Evolutionary conservation across 1,140 invertebrate genomes (phyloP), one percentile per base, ranked within the genome.

Genomic region (Ericerus pela): DNA sequence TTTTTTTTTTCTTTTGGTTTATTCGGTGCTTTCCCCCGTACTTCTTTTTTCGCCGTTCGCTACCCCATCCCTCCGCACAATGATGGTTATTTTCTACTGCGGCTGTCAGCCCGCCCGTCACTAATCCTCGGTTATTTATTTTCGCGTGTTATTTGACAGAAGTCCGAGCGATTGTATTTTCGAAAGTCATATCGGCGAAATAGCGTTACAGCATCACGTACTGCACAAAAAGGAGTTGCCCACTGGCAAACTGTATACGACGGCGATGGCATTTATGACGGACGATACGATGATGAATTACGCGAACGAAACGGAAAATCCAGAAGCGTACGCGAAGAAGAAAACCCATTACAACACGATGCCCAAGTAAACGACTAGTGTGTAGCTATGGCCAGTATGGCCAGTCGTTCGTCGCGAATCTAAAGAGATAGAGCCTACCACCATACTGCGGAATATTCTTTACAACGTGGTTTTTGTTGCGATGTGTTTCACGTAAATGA

Each of bases 241-340:
- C 0, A 59, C 70, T 66, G 30, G 71, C 67, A 11, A 70, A 72
- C 37, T 76, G 73, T 65, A 64, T 72, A 79, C 70, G 72, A 79
- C 65, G 73, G 75, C 63, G 6, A 26, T 37, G 14, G 31, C 56
- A 18, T 41, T 37, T 20, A 36, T 10, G 31, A 18, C 51, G 1
- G 56, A 51, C 0, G 52, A 54, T 29, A 36, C 36, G 0, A 47
- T 47, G 41, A 14, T 24, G 16, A 24, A 47, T 16, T 47, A 22
- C 20, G 6, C 10, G 26, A 47, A 47, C 41, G 16, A 47, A 16
- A 10, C 41, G 41, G 41, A 47, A 24, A 47, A 47, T 47, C 2
- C 10, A 10, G n/a, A n/a, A n/a, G n/a, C n/a, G n/a, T n/a, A n/a
- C n/a, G 2, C 41, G 18, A 47, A 47, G 26, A 47, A 47, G 20